phyloP scores from a whole-genome alignment of 2,113 vertebrate species.

The Balaeniceps rex region DNA sequence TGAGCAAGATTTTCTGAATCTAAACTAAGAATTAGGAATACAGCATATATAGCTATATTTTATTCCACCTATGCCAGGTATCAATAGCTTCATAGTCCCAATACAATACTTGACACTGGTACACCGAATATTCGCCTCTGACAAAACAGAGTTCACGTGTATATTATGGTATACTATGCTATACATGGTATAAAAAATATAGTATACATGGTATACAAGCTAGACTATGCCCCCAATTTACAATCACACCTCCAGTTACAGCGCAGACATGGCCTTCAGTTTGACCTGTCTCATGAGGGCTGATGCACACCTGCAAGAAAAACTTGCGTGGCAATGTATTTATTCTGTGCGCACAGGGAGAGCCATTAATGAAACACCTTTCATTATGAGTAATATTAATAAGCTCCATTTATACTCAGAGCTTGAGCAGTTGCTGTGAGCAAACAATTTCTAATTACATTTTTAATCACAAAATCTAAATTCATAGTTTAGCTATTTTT shows the following conservation, averaged over 20 bases:
- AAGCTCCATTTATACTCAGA: background rate
- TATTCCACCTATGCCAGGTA: background rate
- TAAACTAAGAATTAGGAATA: background rate
- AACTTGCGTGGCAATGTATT: background rate
- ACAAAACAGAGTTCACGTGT: background rate
- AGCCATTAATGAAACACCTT: background rate
- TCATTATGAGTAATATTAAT: background rate
- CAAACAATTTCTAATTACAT: background rate
- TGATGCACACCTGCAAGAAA: background rate
- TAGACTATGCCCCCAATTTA: background rate
- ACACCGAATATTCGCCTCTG: background rate
- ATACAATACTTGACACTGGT: background rate
- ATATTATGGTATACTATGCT: background rate
- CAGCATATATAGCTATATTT: background rate
- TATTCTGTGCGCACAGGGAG: background rate
- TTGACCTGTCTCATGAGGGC: background rate
- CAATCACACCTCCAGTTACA: background rate
- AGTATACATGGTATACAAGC: background rate
- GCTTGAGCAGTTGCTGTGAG: background rate
- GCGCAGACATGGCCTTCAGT: background rate
- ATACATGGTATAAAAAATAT: background rate
- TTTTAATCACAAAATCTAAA: background rate
- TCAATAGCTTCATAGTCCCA: background rate
- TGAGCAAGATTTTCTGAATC: background rate
- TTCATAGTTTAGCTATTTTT: conserved; percentile 10